Percentiles rank a stretch among this genome's conserved stretches.
phyloP scores from a whole-genome alignment of 2,888 invertebrate species.

The Chalcis sispes region DNA sequence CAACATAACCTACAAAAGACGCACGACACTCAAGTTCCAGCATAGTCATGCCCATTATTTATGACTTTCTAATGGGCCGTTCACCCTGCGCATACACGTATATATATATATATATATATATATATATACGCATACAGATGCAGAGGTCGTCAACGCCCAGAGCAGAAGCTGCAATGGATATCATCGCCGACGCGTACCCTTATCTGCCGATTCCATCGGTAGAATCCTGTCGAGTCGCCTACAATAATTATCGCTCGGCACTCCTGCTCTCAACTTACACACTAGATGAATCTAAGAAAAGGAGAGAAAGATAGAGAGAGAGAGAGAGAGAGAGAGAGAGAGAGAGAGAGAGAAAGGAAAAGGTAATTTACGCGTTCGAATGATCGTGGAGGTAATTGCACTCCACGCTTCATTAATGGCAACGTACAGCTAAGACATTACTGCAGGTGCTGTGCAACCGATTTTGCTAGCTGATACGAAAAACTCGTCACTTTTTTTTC shows the following conservation, averaged over 20 bases:
- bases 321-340: conserved; percentile 3
- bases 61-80: conserved; percentile 16
- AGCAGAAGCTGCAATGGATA: background rate
- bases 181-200: background rate
- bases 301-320: conserved; percentile 14
- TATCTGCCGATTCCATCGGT: conserved; percentile 26
- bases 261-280: background rate
- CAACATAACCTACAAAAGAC: background rate
- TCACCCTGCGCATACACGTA: background rate
- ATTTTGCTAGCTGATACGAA: conserved; percentile 12
- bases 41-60: conserved; percentile 25
- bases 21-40: background rate
- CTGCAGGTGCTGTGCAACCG: conserved; percentile 16
- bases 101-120: no score
- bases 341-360: conserved; percentile 4
- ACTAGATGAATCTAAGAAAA: background rate
- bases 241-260: conserved; percentile 14
- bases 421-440: background rate
- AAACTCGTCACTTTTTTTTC: no score
- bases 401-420: conserved; percentile 12
- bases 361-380: conserved; percentile 37
- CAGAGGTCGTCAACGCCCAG: background rate
- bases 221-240: background rate
- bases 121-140: background rate
- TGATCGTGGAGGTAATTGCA: conserved; percentile 24